phyloP scores from a whole-genome alignment of 2,888 invertebrate species.

The Formica aserva region DNA sequence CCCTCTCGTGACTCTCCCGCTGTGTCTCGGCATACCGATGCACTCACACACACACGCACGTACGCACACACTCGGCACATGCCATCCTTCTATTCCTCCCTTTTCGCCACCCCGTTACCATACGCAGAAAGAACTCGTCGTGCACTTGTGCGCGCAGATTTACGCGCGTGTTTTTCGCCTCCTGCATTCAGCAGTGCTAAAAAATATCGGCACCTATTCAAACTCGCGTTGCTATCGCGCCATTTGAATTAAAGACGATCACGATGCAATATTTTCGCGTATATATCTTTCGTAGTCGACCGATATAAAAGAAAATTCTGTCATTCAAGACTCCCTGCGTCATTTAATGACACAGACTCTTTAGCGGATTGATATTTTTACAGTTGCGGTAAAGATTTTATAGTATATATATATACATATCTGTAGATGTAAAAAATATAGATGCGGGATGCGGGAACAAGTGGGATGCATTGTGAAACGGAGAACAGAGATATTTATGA shows the following conservation, averaged over 20 bases:
- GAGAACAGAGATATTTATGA: neutral
- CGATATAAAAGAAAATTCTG: neutral
- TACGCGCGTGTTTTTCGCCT: constrained; percentile 51
- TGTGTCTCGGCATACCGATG: constrained; percentile 53
- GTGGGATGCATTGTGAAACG: neutral
- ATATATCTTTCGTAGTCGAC: constrained; percentile 16
- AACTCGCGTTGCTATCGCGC: constrained; percentile 63
- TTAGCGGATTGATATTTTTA: neutral
- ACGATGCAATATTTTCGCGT: constrained; percentile 16
- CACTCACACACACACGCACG: constrained; percentile 23
- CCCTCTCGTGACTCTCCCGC: constrained; percentile 45
- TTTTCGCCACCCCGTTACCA: constrained; percentile 15
- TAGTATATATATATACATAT: neutral
- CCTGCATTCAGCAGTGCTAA: constrained; percentile 47
- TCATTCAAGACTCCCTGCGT: neutral
- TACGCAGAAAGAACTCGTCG: constrained; percentile 51
- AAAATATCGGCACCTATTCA: constrained; percentile 54
- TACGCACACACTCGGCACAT: neutral
- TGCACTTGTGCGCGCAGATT: constrained; percentile 55
- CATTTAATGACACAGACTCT: neutral
- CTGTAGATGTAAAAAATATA: neutral
- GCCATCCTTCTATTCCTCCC: constrained; percentile 27
- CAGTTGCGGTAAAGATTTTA: neutral
- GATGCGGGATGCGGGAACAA: neutral
- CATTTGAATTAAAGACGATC: constrained; percentile 49